Evolutionary conservation across 1,140 invertebrate genomes (phyloP).

Genomic region (Neomicropteryx cornuta): DNA sequence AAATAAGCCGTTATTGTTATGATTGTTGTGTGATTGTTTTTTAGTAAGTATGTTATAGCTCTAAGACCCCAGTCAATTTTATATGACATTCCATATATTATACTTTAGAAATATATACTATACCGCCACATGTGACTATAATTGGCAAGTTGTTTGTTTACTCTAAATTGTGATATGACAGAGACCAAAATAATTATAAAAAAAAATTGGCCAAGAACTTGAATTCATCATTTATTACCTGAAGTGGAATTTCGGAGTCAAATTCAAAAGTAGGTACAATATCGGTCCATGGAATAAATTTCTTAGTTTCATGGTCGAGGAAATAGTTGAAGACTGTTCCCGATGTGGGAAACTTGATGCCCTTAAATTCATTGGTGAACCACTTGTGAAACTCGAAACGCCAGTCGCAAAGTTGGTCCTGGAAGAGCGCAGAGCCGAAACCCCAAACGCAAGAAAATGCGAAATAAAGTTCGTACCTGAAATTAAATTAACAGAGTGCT

Average conservation of each 20-base stretch:
- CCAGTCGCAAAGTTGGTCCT: slow-evolving; percentile 83
- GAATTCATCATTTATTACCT: too few relatives aligned
- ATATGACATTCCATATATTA: too few relatives aligned
- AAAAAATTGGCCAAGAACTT: too few relatives aligned
- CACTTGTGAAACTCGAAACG: slow-evolving; percentile 89
- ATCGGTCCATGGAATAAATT: slow-evolving; percentile 79
- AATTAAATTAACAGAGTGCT: slow-evolving; percentile 10
- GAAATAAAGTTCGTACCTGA: slow-evolving; percentile 84
- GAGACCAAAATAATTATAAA: too few relatives aligned
- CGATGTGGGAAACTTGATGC: slow-evolving; percentile 73
- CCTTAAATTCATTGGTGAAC: slow-evolving; percentile 76
- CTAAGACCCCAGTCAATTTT: too few relatives aligned
- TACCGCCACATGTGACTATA: too few relatives aligned
- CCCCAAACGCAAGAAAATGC: slow-evolving; percentile 88
- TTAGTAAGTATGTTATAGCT: too few relatives aligned
- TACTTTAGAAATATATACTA: too few relatives aligned
- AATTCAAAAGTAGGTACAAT: slow-evolving; percentile 65
- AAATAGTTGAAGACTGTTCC: slow-evolving; percentile 86
- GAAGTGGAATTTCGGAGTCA: slow-evolving; percentile 76
- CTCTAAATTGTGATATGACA: too few relatives aligned
- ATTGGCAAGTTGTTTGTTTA: too few relatives aligned
- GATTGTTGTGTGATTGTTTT: too few relatives aligned
- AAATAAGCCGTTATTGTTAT: too few relatives aligned
- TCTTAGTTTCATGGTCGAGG: slow-evolving; percentile 75
- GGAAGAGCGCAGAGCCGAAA: slow-evolving; percentile 82